A percentile compares a stretch with the other conserved stretches of the same genome.
Conservation (phyloP, 1,140 invertebrate species). For the Drosophila murphyi region DNA sequence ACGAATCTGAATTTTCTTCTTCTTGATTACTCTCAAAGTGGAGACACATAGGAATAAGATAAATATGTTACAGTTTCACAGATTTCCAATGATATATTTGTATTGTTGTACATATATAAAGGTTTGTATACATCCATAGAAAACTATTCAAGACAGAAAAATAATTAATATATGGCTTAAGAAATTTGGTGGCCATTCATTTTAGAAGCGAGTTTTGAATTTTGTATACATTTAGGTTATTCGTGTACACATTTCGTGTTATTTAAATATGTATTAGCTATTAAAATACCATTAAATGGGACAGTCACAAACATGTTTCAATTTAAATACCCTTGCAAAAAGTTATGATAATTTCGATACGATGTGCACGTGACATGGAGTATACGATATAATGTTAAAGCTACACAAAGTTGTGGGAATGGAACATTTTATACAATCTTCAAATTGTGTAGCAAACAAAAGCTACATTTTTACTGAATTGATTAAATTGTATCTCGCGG, state of each 20-base stretch:
- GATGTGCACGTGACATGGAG: no score
- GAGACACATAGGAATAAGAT: neutral
- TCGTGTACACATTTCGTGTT: slow-evolving; percentile 11
- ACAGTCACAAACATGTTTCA: slow-evolving; percentile 27
- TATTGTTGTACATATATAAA: slow-evolving; percentile 8
- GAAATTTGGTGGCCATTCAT: neutral
- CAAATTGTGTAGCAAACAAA: no score
- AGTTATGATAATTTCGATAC: neutral
- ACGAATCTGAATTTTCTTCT: neutral
- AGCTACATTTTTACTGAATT: no score
- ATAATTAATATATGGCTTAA: neutral
- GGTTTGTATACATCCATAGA: slow-evolving; percentile 21
- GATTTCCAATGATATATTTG: slow-evolving; percentile 11
- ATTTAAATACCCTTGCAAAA: slow-evolving; percentile 6
- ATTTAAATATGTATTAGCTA: slow-evolving; percentile 3
- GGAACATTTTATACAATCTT: no score
- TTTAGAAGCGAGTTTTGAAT: neutral
- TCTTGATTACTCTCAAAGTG: no score
- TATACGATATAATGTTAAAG: neutral
- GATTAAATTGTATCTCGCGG: no score
- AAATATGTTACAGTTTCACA: neutral
- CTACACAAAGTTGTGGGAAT: no score
- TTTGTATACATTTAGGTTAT: slow-evolving; percentile 1
- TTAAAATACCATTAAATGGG: slow-evolving; percentile 39
- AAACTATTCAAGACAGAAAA: slow-evolving; percentile 2